These are phyloP conservation scores for Eupeodes corollae DNA, from an alignment of 1,140 invertebrate species.

Conservation along the genomic window DNA sequence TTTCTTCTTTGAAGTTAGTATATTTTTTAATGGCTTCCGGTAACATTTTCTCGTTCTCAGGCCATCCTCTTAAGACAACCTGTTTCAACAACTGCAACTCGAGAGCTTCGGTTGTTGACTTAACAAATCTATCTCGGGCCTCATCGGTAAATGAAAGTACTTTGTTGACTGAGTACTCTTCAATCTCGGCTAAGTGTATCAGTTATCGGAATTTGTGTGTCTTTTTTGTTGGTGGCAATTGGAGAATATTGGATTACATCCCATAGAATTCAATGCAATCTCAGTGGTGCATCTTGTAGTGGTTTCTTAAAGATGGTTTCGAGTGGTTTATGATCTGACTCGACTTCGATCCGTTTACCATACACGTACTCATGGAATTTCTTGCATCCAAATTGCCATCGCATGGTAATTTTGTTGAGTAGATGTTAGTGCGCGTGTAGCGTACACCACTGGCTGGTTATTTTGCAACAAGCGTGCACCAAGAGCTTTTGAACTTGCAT, in stretches of 20 bases:
- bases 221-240: conserved; percentile 16
- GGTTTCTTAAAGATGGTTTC: conserved; percentile 36
- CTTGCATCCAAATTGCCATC: conserved; percentile 23
- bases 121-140: background rate
- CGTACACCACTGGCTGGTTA: conserved; percentile 18
- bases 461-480: conserved; percentile 21
- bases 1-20: conserved; percentile 10
- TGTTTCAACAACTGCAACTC: conserved; percentile 5
- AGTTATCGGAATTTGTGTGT: conserved; percentile 14
- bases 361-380: conserved; percentile 20
- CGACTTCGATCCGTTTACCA: conserved; percentile 18
- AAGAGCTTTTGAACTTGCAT: conserved; percentile 12
- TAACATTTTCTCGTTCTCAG: conserved; percentile 6
- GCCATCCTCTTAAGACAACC: conserved; percentile 12
- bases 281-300: background rate
- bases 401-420: conserved; percentile 24
- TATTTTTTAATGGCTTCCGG: conserved; percentile 5
- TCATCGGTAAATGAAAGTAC: background rate
- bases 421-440: conserved; percentile 23
- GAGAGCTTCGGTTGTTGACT: background rate
- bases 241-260: conserved; percentile 17
- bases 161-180: background rate
- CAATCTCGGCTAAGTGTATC: conserved; percentile 20
- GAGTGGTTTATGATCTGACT: conserved; percentile 40
- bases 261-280: too few relatives aligned